Conservation (phyloP, 1,140 invertebrate species). For the Adelges cooleyi region DNA sequence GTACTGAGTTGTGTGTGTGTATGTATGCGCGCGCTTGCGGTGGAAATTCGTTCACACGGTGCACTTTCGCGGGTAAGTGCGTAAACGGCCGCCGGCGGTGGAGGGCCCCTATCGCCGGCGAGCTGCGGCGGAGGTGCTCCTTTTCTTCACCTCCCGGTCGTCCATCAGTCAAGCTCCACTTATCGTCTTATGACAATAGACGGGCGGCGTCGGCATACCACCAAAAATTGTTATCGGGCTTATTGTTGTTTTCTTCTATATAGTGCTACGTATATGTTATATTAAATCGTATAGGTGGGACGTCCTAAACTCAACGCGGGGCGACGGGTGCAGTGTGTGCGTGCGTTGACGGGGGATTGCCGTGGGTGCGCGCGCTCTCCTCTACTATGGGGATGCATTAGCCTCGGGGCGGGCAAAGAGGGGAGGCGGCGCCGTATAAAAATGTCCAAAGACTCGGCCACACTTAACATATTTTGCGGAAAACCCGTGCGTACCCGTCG, state of each 20-base stretch:
- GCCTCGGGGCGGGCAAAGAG: neutral
- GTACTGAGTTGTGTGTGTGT: no score
- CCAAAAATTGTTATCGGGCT: constrained; percentile 2
- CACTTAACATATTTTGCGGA: no score
- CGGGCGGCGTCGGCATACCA: neutral
- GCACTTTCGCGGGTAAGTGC: neutral
- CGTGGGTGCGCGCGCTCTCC: neutral
- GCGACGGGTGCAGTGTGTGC: no score
- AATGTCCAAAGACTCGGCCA: neutral
- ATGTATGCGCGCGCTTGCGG: no score
- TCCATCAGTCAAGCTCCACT: constrained; percentile 28
- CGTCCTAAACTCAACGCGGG: no score
- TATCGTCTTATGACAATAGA: neutral
- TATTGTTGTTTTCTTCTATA: neutral
- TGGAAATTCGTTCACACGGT: constrained; percentile 8
- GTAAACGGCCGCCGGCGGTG: neutral
- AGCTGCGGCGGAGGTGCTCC: no score
- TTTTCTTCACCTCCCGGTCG: no score
- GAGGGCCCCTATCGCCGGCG: no score
- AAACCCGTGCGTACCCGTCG: constrained; percentile 38
- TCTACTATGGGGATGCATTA: neutral
- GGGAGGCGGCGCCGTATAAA: constrained; percentile 5
- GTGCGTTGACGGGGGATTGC: neutral
- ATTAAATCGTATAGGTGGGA: no score
- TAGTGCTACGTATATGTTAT: no score